Evolutionary conservation across 1,140 invertebrate genomes (phyloP).

Genomic region (Acarapis woodi): DNA sequence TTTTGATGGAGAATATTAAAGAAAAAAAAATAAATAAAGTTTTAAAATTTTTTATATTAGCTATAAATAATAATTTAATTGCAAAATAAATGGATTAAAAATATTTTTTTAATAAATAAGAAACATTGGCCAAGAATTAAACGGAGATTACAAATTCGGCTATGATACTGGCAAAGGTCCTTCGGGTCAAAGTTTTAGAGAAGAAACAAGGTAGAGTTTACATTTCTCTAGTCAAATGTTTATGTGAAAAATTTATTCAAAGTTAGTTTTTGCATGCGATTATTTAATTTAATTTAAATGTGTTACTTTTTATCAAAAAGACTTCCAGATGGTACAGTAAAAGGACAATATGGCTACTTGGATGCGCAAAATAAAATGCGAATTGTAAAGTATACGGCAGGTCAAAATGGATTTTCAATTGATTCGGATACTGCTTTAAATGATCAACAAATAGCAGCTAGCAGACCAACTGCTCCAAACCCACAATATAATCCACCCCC

Average conservation of each 20-base stretch:
- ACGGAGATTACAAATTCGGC: constrained; percentile 12
- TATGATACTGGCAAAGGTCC: constrained; percentile 14
- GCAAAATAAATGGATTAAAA: too few species aligned
- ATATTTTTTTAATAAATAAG: too few species aligned
- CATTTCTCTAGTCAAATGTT: too few species aligned
- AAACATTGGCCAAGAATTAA: constrained; percentile 9
- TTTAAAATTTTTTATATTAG: too few species aligned
- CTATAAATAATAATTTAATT: too few species aligned
- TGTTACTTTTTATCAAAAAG: too few species aligned
- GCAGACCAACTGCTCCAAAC: neutral
- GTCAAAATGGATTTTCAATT: constrained; percentile 30
- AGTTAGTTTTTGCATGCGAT: too few species aligned
- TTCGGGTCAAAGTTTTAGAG: constrained; percentile 14
- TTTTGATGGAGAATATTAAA: too few species aligned
- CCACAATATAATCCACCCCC: neutral
- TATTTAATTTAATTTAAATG: too few species aligned
- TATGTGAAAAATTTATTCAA: too few species aligned
- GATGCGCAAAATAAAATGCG: constrained; percentile 22
- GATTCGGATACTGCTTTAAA: constrained; percentile 17
- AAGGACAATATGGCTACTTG: constrained; percentile 28
- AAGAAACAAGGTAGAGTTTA: constrained; percentile 13
- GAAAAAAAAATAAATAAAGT: too few species aligned
- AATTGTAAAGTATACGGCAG: constrained; percentile 30
- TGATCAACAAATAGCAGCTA: neutral
- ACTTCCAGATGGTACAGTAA: constrained; percentile 16